Evolutionary conservation across 2,888 invertebrate genomes (phyloP), one percentile per base, ranked within the genome.

Genomic region (Drosophila algonquin): DNA sequence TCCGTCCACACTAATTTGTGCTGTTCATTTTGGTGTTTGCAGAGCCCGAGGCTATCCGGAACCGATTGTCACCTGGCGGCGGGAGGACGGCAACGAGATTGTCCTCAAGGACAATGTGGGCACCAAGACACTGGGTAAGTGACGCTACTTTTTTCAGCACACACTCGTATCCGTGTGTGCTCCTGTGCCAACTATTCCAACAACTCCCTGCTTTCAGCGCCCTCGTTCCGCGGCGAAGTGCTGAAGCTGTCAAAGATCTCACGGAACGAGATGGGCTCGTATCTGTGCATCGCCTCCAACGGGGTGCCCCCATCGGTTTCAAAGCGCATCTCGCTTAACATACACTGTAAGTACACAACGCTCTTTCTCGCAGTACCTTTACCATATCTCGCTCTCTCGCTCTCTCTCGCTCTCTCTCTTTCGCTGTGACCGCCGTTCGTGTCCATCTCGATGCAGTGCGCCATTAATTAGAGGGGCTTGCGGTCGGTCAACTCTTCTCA

Each of bases 231-330:
- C 89, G 96, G 97, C 69, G 96, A 96, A 91, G 94, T 95, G 65
- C 93, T 98, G 83, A 95, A 94, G 75, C 93, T 97, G 76, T 93
- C 94, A 79, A 97, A 97, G 93, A 95, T 97, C 91, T 95, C 96
- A 64, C 94, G 97, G 72, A 95, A 96, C 51, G 97, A 97, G 91
- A 97, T 97, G 97, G 97, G 97, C 16, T 95, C 96, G 73, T 98
- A 97, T 93, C 94, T 97, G 85, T 97, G 97, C 93, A 97, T 97
- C 81, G 97, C 97, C 50, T 95, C 96, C 83, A 98, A 98, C 89
- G 96, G 96, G 32, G 95, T 97, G 53, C 97, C 97, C 48, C 97
- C 97, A 55, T 95, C 96, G 60, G 96, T 97, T 87, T 97, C 97
- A 93, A 97, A 97, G 93, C 94, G 97, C 90, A 97, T 97, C 90